Evolutionary conservation across 2,888 invertebrate genomes (phyloP).

Genomic region (Ditula angustiorana): DNA sequence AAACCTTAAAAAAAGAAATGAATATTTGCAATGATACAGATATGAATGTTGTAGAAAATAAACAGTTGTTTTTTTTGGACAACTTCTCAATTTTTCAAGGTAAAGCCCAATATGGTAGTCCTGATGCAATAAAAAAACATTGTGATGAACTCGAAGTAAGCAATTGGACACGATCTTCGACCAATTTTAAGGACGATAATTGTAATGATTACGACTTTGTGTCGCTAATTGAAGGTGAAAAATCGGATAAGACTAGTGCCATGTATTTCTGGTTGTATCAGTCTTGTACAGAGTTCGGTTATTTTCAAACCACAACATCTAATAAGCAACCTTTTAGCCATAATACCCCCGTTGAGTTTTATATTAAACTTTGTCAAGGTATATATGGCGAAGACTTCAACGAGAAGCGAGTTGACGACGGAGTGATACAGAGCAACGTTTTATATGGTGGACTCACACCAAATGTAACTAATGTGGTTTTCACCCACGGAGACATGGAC

Average conservation of each 20-base stretch:
- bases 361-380: constrained; percentile 67
- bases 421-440: constrained; percentile 73
- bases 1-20: constrained; percentile 64
- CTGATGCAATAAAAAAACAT: constrained; percentile 56
- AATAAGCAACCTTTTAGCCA: constrained; percentile 85
- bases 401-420: constrained; percentile 61
- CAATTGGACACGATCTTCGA: constrained; percentile 46
- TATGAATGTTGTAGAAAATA: constrained; percentile 62
- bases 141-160: constrained; percentile 49
- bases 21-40: constrained; percentile 66
- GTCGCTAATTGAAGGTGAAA: constrained; percentile 54
- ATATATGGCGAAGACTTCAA: constrained; percentile 72
- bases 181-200: constrained; percentile 53
- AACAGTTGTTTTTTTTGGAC: constrained; percentile 67
- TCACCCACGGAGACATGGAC: constrained; percentile 85
- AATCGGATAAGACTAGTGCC: constrained; percentile 53
- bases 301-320: constrained; percentile 87
- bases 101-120: constrained; percentile 66
- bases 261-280: constrained; percentile 88
- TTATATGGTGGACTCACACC: constrained; percentile 78
- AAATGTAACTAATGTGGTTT: constrained; percentile 83
- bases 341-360: constrained; percentile 73
- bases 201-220: constrained; percentile 68
- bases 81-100: constrained; percentile 61
- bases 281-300: constrained; percentile 92